Evolutionary conservation across 2,888 invertebrate genomes (phyloP), one percentile per base, ranked within the genome.

Genomic region (Ligdia adustata): DNA sequence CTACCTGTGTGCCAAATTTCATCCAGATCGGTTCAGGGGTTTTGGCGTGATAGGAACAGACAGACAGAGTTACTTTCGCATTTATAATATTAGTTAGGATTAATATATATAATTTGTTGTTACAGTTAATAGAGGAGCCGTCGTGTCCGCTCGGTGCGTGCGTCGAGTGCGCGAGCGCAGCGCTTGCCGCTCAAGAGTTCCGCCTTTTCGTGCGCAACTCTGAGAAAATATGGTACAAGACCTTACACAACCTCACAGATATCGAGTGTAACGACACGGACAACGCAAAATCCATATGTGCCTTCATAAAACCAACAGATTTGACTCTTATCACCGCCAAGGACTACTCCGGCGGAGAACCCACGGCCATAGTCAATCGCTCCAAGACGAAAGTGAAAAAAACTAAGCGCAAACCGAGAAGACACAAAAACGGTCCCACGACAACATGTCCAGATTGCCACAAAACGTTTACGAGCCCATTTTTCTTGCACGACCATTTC

Each of bases 361-460:
- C 79, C 0, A 72, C 72, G 35, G 64, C 62, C 0, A 60, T 82
- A 0, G 15, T 83, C 1, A 69, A 75, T 32, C 63, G 75, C 9
- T 55, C 84, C 1, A 68, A 69, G 22, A 67, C 65, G n/a, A 71
- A 63, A 7, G 2, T n/a, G 22, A 22, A 22, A 9, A 68, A 64
- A 9, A 42, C 53, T 0, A 70, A 64, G 3, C 69, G 62, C 9
- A 79, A 70, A 33, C 62, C 64, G 0, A 59, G 72, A 14, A 58
- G 59, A 0, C 56, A 68, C 0, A 66, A 84, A 1, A 52, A 71
- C 0, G 86, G 86, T 0, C 79, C 81, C 0, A 41, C 66, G 0
- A 82, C 76, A 50, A 42, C 39, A 0, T 90, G 89, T 42, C 69
- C 71, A 0, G 88, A 89, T 14, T 90, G 89, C 34, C 76, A 75